Evolutionary conservation across 2,797 vertebrate genomes (phyloP).

Genomic region (Clarias platycephalus): DNA sequence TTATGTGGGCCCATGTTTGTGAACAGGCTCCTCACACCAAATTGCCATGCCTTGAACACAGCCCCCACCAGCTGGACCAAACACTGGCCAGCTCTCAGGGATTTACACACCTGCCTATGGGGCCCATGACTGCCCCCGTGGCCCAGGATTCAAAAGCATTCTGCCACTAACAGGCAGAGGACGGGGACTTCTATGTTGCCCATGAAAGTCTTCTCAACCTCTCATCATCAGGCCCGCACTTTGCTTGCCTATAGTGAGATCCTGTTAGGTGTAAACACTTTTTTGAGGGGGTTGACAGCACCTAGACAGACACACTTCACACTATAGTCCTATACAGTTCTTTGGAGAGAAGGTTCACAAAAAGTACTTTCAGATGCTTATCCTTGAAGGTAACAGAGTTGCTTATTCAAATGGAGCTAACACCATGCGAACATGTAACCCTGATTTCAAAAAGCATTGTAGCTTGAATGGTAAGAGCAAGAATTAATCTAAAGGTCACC

Average conservation of each 20-base stretch:
- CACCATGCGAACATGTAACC: background rate
- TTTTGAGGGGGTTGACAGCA: constrained; percentile 52
- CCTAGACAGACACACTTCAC: constrained; percentile 63
- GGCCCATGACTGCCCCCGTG: constrained; percentile 50
- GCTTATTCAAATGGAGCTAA: constrained; percentile 38
- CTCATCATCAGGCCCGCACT: constrained; percentile 37
- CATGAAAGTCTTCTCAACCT: constrained; percentile 38
- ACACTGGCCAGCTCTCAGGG: constrained; percentile 48
- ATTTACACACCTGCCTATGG: constrained; percentile 49
- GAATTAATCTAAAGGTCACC: background rate
- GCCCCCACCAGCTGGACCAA: constrained; percentile 71
- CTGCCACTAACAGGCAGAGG: constrained; percentile 56
- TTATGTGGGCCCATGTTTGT: constrained; percentile 47
- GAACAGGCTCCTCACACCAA: constrained; percentile 54
- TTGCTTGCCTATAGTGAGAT: constrained; percentile 44
- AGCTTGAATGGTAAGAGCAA: background rate
- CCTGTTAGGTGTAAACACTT: constrained; percentile 48
- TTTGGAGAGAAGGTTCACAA: constrained; percentile 62
- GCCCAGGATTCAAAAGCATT: constrained; percentile 56
- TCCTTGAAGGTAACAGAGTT: constrained; percentile 36
- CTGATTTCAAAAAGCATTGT: constrained; percentile 4
- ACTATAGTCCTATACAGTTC: constrained; percentile 55
- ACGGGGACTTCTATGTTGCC: constrained; percentile 42
- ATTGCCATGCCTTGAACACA: constrained; percentile 61
- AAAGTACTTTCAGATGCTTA: constrained; percentile 48